Base-by-base conservation (phyloP, 2,113 vertebrate species). In the Calonectris borealis region DNA sequence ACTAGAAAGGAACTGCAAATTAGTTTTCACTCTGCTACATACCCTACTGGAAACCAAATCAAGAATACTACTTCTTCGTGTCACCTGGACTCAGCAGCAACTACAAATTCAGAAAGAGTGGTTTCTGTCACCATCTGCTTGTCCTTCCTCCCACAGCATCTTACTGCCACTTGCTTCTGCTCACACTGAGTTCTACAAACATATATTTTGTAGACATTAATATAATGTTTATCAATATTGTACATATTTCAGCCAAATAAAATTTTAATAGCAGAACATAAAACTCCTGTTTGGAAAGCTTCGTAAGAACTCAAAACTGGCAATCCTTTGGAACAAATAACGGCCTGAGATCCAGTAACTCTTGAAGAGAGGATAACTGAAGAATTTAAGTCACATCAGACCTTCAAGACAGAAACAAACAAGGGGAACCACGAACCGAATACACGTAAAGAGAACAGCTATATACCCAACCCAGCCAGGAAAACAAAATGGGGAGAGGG, bases 111-210 rank as follows among this genome's bases (percentile, higher is more conserved):
- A 84, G 68, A 26, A 90, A 68, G 60, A 90, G 60, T 52, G 61
- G 73, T 76, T 97, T 95, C 81, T 95, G 91, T 92, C 93, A 94
- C 97, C 91, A 97, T 95, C 88, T 96, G 93, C 83, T 95, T 94
- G 86, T 94, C 91, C 93, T 65, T 87, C 91, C 83, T 94, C 69
- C 83, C 73, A 92, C 80, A 88, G 86, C 80, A 86, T 84, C 88
- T 93, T 91, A 85, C 22, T 82, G 70, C 93, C 80, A 84, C 61
- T 92, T 86, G 87, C 66, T 94, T 91, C 92, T 96, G 83, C 66
- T 75, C 70, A 61, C 62, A 86, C 61, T 51, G 46, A 66, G 51
- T 58, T 89, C 46, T 70, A 93, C 44, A 82, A 92, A 51, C 36
- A 94, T 36, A 65, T 15, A 83, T 94, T 87, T 38, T 60, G 52